These are phyloP conservation scores for Hippocampus zosterae DNA, from an alignment of 2,113 vertebrate genomes.

Conservation along the genomic window DNA sequence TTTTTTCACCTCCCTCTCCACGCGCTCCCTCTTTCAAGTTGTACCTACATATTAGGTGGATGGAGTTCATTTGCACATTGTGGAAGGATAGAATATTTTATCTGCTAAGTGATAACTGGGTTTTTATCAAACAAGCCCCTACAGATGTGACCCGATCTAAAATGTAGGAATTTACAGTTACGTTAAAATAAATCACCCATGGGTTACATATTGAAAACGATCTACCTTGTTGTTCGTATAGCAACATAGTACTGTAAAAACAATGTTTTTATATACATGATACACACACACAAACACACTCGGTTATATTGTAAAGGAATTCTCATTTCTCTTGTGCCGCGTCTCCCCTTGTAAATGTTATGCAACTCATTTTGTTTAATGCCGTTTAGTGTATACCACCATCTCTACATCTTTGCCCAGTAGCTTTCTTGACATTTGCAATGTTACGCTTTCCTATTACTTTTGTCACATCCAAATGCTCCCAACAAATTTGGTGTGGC, in stretches of 20 bases:
- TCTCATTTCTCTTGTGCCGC: not conserved
- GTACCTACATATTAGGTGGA: slow-evolving; percentile 11
- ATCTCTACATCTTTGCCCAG: slow-evolving; percentile 5
- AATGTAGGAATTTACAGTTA: not conserved
- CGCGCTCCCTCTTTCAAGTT: not conserved
- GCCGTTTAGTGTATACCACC: slow-evolving; percentile 5
- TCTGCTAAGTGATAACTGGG: not conserved
- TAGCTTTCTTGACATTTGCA: slow-evolving; percentile 27
- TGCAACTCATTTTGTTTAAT: slow-evolving; percentile 18
- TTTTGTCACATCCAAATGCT: slow-evolving; percentile 2
- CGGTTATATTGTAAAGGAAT: not conserved
- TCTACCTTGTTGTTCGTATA: not conserved
- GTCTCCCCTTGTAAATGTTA: not conserved
- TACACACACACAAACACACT: no score
- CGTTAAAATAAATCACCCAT: not conserved
- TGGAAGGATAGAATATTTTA: slow-evolving; percentile 1
- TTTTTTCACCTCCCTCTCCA: slow-evolving; percentile 39
- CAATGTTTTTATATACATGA: no score
- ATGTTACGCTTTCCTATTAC: slow-evolving; percentile 10
- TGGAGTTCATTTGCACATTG: slow-evolving; percentile 13
- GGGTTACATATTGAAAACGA: not conserved
- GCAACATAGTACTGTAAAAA: not conserved
- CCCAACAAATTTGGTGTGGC: slow-evolving; percentile 29
- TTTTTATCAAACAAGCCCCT: not conserved
- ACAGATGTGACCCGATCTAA: not conserved